These are phyloP conservation scores for Rissa tridactyla DNA, from an alignment of 2,113 vertebrate genomes.

Conservation along the genomic window DNA sequence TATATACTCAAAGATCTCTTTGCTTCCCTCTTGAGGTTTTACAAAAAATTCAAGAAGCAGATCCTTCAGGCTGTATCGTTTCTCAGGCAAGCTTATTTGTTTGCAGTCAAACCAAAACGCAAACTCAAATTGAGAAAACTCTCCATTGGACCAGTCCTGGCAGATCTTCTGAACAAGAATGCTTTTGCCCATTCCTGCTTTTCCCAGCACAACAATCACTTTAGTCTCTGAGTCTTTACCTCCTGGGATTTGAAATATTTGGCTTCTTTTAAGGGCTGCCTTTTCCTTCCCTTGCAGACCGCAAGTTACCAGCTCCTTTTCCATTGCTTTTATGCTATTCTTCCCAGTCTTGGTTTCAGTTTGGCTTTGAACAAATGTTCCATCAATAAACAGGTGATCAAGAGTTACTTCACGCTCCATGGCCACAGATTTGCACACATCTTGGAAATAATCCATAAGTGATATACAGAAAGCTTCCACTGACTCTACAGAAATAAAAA, in stretches of 20 bases:
- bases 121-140: constrained; percentile 84
- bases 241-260: constrained; percentile 71
- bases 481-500: constrained; percentile 67
- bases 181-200: constrained; percentile 88
- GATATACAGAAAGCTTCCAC: constrained; percentile 73
- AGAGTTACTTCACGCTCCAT: constrained; percentile 58
- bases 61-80: constrained; percentile 72
- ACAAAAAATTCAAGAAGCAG: constrained; percentile 78
- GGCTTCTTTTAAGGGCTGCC: constrained; percentile 38
- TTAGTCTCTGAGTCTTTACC: constrained; percentile 62
- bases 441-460: constrained; percentile 70
- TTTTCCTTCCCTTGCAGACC: constrained; percentile 75
- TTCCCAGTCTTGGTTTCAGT: constrained; percentile 70
- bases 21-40: constrained; percentile 33
- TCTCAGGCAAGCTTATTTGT: constrained; percentile 65
- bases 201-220: constrained; percentile 80
- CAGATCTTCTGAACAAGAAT: constrained; percentile 80
- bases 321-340: constrained; percentile 74
- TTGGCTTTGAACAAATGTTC: constrained; percentile 73
- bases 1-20: constrained; percentile 77
- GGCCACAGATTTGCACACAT: constrained; percentile 44
- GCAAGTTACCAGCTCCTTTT: constrained; percentile 79
- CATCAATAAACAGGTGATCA: constrained; percentile 77
- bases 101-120: constrained; percentile 83
- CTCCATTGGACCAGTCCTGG: constrained; percentile 84